These are phyloP conservation scores for Priocnemis perturbator DNA, from an alignment of 2,888 invertebrate genomes.

Conservation along the genomic window DNA sequence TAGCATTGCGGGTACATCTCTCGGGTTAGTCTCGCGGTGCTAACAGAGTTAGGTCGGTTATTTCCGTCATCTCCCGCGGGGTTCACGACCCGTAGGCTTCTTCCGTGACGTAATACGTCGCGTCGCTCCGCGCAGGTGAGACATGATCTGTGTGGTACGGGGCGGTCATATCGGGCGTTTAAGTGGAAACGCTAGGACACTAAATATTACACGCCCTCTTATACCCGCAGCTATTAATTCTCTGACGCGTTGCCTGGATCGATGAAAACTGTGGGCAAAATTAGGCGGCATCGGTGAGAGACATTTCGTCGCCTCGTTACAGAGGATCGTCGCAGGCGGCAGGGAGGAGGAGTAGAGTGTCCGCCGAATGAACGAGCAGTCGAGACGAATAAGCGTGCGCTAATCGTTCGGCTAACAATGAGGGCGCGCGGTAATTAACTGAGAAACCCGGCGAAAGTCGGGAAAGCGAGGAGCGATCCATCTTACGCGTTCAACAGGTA, in stretches of 20 bases:
- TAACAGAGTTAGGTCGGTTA: conserved; percentile 61
- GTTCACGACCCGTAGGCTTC: conserved; percentile 61
- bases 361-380: not conserved
- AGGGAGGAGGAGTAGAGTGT: too few species aligned
- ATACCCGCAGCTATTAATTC: too few species aligned
- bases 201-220: too few species aligned
- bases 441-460: conserved; percentile 54
- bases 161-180: too few species aligned
- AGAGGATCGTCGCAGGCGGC: too few species aligned
- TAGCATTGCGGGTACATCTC: conserved; percentile 54
- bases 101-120: conserved; percentile 46
- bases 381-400: conserved; percentile 2
- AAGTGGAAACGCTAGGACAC: too few species aligned
- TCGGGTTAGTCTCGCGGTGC: conserved; percentile 51
- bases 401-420: conserved; percentile 40
- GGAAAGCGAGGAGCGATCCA: conserved; percentile 47
- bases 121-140: conserved; percentile 42
- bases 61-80: conserved; percentile 64
- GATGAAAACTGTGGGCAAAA: too few species aligned
- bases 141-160: too few species aligned
- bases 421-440: conserved; percentile 48
- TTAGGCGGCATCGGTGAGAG: too few species aligned
- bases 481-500: conserved; percentile 52
- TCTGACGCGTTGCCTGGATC: too few species aligned
- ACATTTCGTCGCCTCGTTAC: too few species aligned